Percentiles rank a stretch among this genome's conserved stretches.
phyloP scores from a whole-genome alignment of 2,888 invertebrate genomes.

The Timandra comae region DNA sequence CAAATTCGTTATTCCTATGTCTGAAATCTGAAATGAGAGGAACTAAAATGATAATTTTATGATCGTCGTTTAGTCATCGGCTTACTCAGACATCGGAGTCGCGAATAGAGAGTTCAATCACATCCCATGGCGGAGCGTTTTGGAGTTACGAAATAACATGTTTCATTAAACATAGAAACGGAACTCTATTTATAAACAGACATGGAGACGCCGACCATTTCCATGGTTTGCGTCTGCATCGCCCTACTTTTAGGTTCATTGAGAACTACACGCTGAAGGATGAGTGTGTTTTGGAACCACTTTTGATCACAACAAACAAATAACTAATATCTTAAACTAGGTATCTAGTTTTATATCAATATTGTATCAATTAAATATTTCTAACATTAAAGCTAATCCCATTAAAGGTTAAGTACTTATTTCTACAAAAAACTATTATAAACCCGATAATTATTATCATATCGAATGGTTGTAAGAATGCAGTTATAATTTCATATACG shows the following conservation, averaged over 20 bases:
- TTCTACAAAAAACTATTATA: no score
- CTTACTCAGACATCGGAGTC: slow-evolving; percentile 15
- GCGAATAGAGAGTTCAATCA: slow-evolving; percentile 1
- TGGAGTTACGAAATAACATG: slow-evolving; percentile 14
- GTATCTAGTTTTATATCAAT: no score
- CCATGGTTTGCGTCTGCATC: slow-evolving; percentile 15
- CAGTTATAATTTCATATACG: no score
- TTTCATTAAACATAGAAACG: slow-evolving; percentile 13
- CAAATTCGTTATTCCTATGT: slow-evolving; percentile 44
- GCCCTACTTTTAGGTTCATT: slow-evolving; percentile 18
- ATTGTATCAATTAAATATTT: no score
- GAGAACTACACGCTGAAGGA: slow-evolving; percentile 12
- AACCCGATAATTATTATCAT: no score
- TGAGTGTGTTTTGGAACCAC: slow-evolving; percentile 1
- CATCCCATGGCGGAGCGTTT: slow-evolving; percentile 4
- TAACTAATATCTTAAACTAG: no score
- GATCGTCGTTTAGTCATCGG: slow-evolving; percentile 31
- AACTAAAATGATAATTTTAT: slow-evolving; percentile 46
- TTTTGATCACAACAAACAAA: neutral
- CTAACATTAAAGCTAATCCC: no score
- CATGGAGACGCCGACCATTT: slow-evolving; percentile 19
- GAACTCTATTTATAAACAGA: slow-evolving; percentile 17
- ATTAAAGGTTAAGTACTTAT: no score
- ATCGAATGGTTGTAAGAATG: no score
- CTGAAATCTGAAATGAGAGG: slow-evolving; percentile 24